phyloP scores from a whole-genome alignment of 2,888 invertebrate genomes.

The Yponomeuta malinellus region DNA sequence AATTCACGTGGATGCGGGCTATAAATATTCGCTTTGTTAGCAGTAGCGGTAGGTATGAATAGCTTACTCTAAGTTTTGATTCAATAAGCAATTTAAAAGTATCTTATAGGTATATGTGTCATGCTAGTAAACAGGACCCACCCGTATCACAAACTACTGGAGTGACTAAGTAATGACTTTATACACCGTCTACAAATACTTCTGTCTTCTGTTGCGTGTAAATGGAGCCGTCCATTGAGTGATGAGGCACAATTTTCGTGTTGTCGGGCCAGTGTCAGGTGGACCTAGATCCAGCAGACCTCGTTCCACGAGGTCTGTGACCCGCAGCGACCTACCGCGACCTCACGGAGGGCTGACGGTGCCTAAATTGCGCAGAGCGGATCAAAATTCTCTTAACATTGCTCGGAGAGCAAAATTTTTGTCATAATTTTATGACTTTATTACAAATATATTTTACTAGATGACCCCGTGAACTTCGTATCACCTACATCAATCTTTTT shows the following conservation, averaged over 20 bases:
- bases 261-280: neutral
- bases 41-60: neutral
- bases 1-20: neutral
- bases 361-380: neutral
- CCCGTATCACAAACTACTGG: neutral
- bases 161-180: neutral
- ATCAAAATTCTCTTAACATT: neutral
- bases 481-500: no score
- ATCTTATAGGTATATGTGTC: no score
- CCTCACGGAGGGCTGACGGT: neutral
- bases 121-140: neutral
- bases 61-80: no score
- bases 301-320: neutral
- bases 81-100: no score
- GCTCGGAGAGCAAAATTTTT: no score
- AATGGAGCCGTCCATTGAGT: neutral
- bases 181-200: neutral
- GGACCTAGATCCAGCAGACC: neutral
- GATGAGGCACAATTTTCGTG: neutral
- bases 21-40: neutral
- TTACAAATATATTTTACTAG: no score
- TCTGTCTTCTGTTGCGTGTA: neutral
- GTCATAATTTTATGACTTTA: no score
- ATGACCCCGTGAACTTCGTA: no score
- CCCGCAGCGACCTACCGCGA: neutral